Conservation (phyloP, 2,113 vertebrate genomes). For the Procapra przewalskii region DNA sequence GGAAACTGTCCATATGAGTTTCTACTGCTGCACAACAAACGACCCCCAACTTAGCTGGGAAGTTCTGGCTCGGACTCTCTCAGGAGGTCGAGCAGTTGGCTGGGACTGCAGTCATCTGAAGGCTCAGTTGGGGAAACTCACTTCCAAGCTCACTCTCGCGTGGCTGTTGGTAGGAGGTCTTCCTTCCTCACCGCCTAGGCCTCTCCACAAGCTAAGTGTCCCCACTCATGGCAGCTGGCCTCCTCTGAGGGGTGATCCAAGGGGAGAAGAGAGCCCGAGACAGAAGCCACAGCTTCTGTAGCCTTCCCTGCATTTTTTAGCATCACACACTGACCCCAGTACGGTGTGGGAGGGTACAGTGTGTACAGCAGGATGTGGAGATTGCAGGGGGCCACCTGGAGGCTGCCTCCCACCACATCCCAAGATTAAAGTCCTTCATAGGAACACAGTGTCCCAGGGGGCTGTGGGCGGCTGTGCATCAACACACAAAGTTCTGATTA, state of each 20-base stretch:
- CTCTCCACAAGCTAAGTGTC: neutral
- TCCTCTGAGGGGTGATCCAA: neutral
- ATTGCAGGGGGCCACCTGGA: neutral
- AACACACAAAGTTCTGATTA: neutral
- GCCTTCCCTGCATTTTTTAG: neutral
- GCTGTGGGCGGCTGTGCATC: neutral
- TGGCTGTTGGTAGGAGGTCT: neutral
- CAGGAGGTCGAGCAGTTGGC: neutral
- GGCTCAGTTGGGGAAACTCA: fast-evolving
- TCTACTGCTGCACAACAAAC: neutral
- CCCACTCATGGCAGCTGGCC: neutral
- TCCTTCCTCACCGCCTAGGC: neutral
- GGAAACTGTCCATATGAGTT: neutral
- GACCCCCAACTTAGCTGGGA: neutral
- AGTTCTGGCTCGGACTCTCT: neutral
- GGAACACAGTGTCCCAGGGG: neutral
- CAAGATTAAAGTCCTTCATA: neutral
- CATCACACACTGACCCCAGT: neutral
- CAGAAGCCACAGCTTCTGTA: neutral
- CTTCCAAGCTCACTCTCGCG: neutral
- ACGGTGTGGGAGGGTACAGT: neutral
- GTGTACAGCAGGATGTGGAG: neutral
- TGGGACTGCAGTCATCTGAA: neutral
- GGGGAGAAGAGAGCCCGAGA: neutral
- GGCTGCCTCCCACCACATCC: neutral